A percentile compares a stretch with the other conserved stretches of the same genome.
Evolutionary conservation across 92 coral and sea anemone genomes (phyloP).

Genomic region (Actinernus sp.): DNA sequence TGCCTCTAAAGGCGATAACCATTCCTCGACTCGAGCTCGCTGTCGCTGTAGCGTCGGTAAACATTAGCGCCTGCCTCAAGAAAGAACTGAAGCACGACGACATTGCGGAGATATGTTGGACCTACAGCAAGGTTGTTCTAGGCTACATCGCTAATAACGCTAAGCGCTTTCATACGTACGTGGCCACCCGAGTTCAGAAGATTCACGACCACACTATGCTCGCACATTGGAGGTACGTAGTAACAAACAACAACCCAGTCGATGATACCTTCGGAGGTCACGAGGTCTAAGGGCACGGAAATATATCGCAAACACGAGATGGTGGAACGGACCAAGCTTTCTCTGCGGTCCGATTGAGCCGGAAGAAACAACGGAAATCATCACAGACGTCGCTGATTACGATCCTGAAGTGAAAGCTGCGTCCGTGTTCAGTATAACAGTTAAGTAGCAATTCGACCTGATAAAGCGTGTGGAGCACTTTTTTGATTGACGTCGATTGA

Average conservation of each 20-base stretch:
- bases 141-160: conserved; percentile 18
- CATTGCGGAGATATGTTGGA: conserved; percentile 9
- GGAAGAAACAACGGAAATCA: too few relatives aligned
- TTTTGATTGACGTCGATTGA: conserved; percentile 27
- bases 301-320: background rate
- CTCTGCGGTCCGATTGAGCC: background rate
- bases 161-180: conserved; percentile 21
- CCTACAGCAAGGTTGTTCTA: conserved; percentile 33
- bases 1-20: conserved; percentile 22
- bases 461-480: conserved; percentile 11
- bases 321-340: conserved; percentile 2
- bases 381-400: background rate
- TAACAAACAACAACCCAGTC: conserved; percentile 20
- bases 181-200: conserved; percentile 26
- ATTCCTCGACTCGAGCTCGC: conserved; percentile 26
- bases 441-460: background rate
- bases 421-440: background rate
- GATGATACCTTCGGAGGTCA: conserved; percentile 46
- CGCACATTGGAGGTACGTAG: conserved; percentile 17
- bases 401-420: conserved; percentile 2
- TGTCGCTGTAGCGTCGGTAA: conserved; percentile 14
- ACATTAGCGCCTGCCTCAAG: conserved; percentile 12
- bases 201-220: conserved; percentile 11
- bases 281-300: conserved; percentile 19
- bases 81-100: conserved; percentile 11